phyloP scores from a whole-genome alignment of 1,140 invertebrate genomes.

The Ceratina australensis region DNA sequence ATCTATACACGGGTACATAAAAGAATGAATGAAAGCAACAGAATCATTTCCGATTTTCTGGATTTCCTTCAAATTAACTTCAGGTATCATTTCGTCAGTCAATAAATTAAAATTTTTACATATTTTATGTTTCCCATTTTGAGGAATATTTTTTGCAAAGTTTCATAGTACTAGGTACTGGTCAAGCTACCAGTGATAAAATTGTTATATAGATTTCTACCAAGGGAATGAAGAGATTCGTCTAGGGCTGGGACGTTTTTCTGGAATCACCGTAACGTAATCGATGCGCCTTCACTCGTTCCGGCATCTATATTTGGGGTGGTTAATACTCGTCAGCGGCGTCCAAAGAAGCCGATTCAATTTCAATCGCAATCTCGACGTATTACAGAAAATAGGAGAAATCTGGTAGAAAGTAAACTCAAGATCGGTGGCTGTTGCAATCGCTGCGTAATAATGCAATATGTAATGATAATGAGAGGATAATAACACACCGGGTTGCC shows the following conservation, averaged over 20 bases:
- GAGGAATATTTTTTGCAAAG: too few relatives aligned
- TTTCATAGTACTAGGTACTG: too few relatives aligned
- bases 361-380: conserved; percentile 70
- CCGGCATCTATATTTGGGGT: conserved; percentile 23
- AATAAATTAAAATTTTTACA: too few relatives aligned
- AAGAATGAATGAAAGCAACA: too few relatives aligned
- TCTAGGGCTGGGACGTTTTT: background rate
- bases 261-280: background rate
- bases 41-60: too few relatives aligned
- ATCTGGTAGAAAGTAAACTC: conserved; percentile 74
- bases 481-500: conserved; percentile 53
- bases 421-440: conserved; percentile 59
- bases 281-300: conserved; percentile 4
- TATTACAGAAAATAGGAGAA: conserved; percentile 77
- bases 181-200: too few relatives aligned
- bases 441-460: conserved; percentile 64
- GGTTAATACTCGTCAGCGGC: conserved; percentile 28
- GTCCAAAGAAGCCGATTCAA: conserved; percentile 68
- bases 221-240: conserved; percentile 18
- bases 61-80: too few relatives aligned
- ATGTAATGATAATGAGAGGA: conserved; percentile 61
- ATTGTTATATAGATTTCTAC: conserved; percentile 33
- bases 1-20: too few relatives aligned
- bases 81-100: too few relatives aligned
- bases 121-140: too few relatives aligned